phyloP scores from a whole-genome alignment of 2,797 vertebrate species.

The Sebastes wilsoni region DNA sequence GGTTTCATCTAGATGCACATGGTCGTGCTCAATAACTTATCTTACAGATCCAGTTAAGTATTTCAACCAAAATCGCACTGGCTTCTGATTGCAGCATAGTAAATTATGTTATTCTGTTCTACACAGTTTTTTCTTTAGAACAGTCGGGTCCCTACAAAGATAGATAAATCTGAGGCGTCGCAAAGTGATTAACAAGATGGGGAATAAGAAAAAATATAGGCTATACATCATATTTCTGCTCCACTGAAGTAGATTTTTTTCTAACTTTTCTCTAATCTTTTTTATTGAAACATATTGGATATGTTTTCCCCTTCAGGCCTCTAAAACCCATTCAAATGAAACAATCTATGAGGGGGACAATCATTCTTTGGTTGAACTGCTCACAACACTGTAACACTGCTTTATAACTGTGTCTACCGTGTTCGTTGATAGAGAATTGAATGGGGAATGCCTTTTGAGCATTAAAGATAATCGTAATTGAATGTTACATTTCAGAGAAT shows the following conservation, averaged over 20 bases:
- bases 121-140: background rate
- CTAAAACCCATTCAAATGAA: background rate
- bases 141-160: background rate
- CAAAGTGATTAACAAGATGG: background rate
- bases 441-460: accelerated
- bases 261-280: background rate
- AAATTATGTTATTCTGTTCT: background rate
- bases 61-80: background rate
- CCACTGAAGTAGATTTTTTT: background rate
- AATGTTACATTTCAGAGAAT: slow-evolving; percentile 67
- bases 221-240: background rate
- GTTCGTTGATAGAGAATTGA: background rate
- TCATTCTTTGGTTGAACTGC: background rate
- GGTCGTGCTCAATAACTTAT: background rate
- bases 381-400: background rate
- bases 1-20: background rate
- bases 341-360: background rate
- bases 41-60: background rate
- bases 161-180: background rate
- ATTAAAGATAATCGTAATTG: background rate
- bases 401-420: background rate
- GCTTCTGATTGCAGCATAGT: background rate
- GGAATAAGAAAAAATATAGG: background rate
- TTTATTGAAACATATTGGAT: background rate
- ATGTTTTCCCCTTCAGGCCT: background rate